phyloP scores from a whole-genome alignment of 1,140 invertebrate species.

The Drosophila baimaii region DNA sequence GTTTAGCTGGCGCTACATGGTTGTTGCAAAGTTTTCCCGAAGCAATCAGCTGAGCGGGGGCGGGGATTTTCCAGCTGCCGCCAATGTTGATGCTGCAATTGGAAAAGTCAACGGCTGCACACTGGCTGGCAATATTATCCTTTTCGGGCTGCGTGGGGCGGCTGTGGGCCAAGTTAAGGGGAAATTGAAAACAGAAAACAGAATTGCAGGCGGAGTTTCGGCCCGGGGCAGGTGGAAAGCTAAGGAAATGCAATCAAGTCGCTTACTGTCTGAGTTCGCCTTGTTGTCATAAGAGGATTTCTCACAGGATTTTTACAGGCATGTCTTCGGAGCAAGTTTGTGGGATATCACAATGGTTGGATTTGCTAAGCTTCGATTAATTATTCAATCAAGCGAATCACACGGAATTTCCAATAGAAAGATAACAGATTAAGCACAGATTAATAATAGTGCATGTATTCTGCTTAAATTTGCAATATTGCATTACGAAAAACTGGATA shows the following conservation, averaged over 20 bases:
- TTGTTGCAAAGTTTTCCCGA: constrained; percentile 69
- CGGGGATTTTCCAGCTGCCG: constrained; percentile 28
- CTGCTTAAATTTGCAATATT: too few relatives aligned
- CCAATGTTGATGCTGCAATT: constrained; percentile 62
- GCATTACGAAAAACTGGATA: too few relatives aligned
- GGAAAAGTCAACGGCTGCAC: constrained; percentile 73
- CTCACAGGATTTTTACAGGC: constrained; percentile 33
- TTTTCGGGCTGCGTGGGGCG: constrained; percentile 9
- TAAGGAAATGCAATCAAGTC: constrained; percentile 71
- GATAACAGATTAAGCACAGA: background rate
- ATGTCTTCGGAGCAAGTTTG: constrained; percentile 1
- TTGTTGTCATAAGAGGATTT: constrained; percentile 53
- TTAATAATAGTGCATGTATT: background rate
- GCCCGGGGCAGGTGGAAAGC: constrained; percentile 48
- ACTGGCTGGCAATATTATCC: constrained; percentile 67
- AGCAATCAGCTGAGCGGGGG: constrained; percentile 57
- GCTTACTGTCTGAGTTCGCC: constrained; percentile 25
- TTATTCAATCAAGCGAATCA: background rate
- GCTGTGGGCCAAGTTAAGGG: constrained; percentile 10
- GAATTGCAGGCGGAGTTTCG: constrained; percentile 29
- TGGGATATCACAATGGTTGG: background rate
- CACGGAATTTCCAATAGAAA: background rate
- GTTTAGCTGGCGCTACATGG: constrained; percentile 62
- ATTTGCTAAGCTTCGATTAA: constrained; percentile 15
- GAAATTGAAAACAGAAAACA: constrained; percentile 67